Evolutionary conservation across 2,113 vertebrate species (phyloP).

Genomic region (Nothocercus nigrocapillus): DNA sequence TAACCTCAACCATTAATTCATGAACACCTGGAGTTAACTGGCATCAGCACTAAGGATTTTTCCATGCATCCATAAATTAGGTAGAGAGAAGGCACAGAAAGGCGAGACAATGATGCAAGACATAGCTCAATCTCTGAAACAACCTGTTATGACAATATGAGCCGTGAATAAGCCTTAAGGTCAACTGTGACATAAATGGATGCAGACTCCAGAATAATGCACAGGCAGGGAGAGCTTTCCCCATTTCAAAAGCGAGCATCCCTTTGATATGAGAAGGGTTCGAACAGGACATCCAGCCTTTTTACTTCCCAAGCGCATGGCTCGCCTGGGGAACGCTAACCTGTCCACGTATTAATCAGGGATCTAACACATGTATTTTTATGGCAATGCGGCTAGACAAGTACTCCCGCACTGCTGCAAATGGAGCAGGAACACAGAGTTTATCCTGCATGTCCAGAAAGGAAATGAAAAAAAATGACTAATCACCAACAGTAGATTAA

Average conservation of each 20-base stretch:
- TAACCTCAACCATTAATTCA: not conserved
- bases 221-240: accelerated
- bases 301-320: accelerated
- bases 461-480: not conserved
- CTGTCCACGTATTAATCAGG: not conserved
- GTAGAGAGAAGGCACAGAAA: not conserved
- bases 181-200: accelerated
- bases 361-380: accelerated
- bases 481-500: not conserved
- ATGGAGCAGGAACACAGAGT: not conserved
- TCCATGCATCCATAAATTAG: not conserved
- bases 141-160: not conserved
- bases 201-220: not conserved
- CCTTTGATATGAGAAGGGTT: accelerated
- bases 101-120: not conserved
- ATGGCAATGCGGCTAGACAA: accelerated
- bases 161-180: not conserved
- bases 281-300: not conserved
- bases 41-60: not conserved
- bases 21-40: not conserved
- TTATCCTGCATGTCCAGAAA: not conserved
- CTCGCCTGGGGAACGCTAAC: not conserved
- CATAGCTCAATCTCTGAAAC: not conserved
- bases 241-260: not conserved
- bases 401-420: not conserved